These are phyloP conservation scores for Cirrhinus mrigala DNA, from an alignment of 2,797 vertebrate genomes.

Conservation along the genomic window DNA sequence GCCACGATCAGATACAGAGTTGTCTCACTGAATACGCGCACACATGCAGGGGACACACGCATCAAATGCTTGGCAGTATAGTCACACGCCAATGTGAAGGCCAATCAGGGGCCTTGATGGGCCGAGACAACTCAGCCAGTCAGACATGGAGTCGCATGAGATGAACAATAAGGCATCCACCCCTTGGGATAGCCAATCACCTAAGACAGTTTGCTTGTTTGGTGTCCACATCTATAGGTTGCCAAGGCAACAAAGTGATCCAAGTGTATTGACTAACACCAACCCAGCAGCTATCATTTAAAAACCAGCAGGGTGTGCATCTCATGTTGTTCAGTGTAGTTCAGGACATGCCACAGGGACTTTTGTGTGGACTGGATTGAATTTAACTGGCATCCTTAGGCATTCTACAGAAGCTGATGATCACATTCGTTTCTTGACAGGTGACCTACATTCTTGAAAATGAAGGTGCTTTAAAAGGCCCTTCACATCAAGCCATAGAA, in stretches of 20 bases:
- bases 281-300: constrained; percentile 6
- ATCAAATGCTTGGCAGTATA: neutral
- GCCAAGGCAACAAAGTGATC: constrained; percentile 1
- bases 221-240: neutral
- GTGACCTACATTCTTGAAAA: neutral
- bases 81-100: neutral
- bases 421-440: neutral
- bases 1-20: constrained; percentile 7
- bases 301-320: constrained; percentile 5
- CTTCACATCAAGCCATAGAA: no score
- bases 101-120: neutral
- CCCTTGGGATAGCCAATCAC: neutral
- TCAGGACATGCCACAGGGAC: neutral
- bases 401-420: neutral
- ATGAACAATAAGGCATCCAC: neutral
- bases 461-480: no score
- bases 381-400: neutral
- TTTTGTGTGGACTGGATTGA: neutral
- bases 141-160: neutral
- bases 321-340: neutral
- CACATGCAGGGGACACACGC: neutral
- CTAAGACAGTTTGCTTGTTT: neutral
- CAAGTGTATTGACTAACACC: neutral
- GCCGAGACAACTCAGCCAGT: constrained; percentile 9
- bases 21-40: neutral